These are phyloP conservation scores for Pseudochaenichthys georgianus DNA, from an alignment of 2,797 vertebrate genomes.

Conservation along the genomic window DNA sequence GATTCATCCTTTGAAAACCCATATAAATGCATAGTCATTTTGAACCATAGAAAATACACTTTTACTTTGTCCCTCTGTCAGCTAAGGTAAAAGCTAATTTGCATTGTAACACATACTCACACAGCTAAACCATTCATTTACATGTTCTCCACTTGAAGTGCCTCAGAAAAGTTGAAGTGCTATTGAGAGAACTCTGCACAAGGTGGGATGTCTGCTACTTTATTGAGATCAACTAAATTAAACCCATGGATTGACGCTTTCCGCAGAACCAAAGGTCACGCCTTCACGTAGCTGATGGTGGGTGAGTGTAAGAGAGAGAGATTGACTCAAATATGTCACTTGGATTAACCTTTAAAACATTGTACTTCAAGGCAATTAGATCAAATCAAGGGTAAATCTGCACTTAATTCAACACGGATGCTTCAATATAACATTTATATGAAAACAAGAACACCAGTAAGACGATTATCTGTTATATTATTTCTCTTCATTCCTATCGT, in stretches of 20 bases:
- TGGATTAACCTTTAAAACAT: constrained; percentile 22
- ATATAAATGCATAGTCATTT: background rate
- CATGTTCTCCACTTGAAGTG: constrained; percentile 20
- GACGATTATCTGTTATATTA: too few species aligned
- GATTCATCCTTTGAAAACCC: background rate
- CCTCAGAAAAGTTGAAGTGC: constrained; percentile 16
- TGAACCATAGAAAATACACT: background rate
- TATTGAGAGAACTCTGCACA: constrained; percentile 11
- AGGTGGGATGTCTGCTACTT: constrained; percentile 31
- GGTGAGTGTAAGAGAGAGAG: background rate
- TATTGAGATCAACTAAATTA: constrained; percentile 60
- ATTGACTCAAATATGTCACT: constrained; percentile 13
- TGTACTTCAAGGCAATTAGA: constrained; percentile 1
- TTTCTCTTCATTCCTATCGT: too few species aligned
- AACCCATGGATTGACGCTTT: constrained; percentile 31
- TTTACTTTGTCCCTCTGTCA: background rate
- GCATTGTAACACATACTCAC: background rate
- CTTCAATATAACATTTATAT: too few species aligned
- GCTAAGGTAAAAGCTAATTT: background rate
- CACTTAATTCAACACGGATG: too few species aligned
- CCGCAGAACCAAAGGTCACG: constrained; percentile 41
- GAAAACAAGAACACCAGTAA: too few species aligned
- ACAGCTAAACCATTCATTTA: background rate
- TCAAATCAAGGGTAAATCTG: background rate
- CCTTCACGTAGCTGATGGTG: background rate